Base-by-base conservation (phyloP, 2,113 vertebrate genomes). In the Lynx canadensis region DNA sequence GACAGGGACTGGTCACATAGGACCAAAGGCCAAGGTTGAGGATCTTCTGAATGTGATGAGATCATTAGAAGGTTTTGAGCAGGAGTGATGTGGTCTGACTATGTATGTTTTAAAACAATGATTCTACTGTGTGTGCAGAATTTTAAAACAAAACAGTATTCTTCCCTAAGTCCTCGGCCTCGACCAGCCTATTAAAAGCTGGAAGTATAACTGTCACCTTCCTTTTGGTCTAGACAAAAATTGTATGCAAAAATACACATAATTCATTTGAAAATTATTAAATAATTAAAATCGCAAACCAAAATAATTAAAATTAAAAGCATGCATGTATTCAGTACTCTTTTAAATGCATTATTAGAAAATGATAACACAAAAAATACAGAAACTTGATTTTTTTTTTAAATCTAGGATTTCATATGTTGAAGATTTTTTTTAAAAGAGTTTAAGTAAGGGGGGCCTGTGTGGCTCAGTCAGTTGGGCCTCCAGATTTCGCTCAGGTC, bases 261-360 rank as follows among this genome's bases (percentile, higher is more conserved):
- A 85, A 86, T 18, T 68, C 29, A 63, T 33, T 85, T 45, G 73
- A 57, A 85, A 60, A 50, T 63, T 50, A 31, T 66, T 68, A 81
- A 80, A 69, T 41, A 91, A 79, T 81, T 92, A n/a, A 95, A 94
- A 82, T 74, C 73, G 23, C 33, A 90, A 97, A 48, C 12, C 38
- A 69, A 57, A 80, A 69, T 41, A 91, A 79, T 81, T 92, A n/a
- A 95, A 94, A 82, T 69, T 78, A 19, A 69, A 57, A 63, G 14
- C 19, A 63, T 76, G 68, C 63, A 41, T 55, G 16, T 38, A 52
- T 29, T 38, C 8, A n/a, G 4, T 55, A 15, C n/a, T 92, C 19
- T 45, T 93, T 93, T 84, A 83, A 92, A 83, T 33, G 36, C 4
- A 33, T 45, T 93, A 68, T 57, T 88, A 79, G 29, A 86, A 89